Evolutionary conservation across 2,113 vertebrate genomes (phyloP).

Genomic region (Regulus satrapa): DNA sequence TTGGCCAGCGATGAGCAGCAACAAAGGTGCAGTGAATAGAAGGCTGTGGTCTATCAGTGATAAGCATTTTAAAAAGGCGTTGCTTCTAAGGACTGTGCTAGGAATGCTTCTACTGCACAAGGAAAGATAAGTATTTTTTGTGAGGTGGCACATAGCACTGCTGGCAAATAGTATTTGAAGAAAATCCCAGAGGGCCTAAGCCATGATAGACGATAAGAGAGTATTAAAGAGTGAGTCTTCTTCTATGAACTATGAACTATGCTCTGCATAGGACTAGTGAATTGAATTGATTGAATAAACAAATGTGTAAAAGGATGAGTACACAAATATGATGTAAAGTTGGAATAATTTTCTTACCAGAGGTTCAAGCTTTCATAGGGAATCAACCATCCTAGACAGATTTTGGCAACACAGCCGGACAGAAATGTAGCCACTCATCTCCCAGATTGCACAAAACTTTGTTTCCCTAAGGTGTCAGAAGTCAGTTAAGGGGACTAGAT

Average conservation of each 20-base stretch:
- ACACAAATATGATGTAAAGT: fast-evolving
- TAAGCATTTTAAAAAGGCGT: background rate
- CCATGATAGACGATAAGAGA: background rate
- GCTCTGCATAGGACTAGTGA: background rate
- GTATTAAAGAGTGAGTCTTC: background rate
- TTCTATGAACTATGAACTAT: background rate
- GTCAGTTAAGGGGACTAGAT: background rate
- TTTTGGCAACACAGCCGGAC: background rate
- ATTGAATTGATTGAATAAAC: background rate
- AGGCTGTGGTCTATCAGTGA: background rate
- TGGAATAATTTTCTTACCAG: background rate
- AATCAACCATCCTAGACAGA: background rate
- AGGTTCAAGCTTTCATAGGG: background rate
- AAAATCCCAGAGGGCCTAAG: background rate
- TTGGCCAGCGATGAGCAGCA: background rate
- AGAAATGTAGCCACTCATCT: background rate
- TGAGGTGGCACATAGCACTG: background rate
- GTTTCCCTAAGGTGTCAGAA: background rate
- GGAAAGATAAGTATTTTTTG: background rate
- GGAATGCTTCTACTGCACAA: background rate
- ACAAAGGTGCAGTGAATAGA: background rate
- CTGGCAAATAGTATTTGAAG: background rate
- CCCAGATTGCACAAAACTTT: background rate
- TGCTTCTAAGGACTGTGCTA: background rate
- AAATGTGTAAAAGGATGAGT: background rate